These are phyloP conservation scores for Malachius bipustulatus DNA, from an alignment of 2,888 invertebrate species.

Conservation along the genomic window DNA sequence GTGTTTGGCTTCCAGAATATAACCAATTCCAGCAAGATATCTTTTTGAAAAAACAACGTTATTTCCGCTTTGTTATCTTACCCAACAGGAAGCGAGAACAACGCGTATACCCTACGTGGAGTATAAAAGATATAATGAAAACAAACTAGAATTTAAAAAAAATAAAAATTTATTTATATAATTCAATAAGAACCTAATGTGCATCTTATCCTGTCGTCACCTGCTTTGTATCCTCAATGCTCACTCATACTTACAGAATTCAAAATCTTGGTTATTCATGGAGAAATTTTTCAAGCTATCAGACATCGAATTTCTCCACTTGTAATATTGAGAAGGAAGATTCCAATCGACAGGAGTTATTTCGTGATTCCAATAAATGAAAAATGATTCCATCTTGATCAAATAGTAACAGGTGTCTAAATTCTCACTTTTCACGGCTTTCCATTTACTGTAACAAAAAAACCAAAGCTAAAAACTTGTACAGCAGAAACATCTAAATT, in stretches of 20 bases:
- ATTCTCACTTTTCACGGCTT: conserved; percentile 41
- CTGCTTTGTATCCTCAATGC: too few species aligned
- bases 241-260: conserved; percentile 69
- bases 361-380: conserved; percentile 64
- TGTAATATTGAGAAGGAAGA: conserved; percentile 47
- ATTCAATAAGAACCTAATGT: too few species aligned
- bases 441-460: conserved; percentile 59
- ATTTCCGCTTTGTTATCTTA: too few species aligned
- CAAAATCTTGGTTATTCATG: conserved; percentile 64
- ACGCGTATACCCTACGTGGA: background rate
- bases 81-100: too few species aligned
- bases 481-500: too few species aligned
- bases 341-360: conserved; percentile 41
- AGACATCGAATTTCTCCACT: conserved; percentile 67
- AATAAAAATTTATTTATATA: too few species aligned
- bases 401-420: conserved; percentile 50
- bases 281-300: conserved; percentile 64
- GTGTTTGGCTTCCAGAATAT: too few species aligned
- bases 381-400: conserved; percentile 62
- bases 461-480: too few species aligned
- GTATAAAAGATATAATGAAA: background rate
- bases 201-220: too few species aligned
- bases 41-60: too few species aligned
- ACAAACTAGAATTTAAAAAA: too few species aligned
- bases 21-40: too few species aligned